Conservation (phyloP, 2,797 vertebrate genomes). For the Melanogrammus aeglefinus region DNA sequence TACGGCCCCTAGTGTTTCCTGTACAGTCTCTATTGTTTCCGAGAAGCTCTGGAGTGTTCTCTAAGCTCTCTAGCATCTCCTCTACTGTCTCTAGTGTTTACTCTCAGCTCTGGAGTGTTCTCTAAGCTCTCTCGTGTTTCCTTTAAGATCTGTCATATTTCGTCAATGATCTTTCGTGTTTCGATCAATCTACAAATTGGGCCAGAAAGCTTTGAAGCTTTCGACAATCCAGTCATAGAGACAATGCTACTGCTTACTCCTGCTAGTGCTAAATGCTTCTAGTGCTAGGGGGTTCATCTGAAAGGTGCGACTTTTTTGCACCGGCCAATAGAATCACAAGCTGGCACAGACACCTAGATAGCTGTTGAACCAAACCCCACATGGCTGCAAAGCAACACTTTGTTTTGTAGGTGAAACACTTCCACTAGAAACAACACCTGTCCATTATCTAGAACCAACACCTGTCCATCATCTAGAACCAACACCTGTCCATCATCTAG, state of each 20-base stretch:
- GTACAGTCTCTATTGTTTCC: slow-evolving; percentile 24
- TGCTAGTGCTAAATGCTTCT: slow-evolving; percentile 2
- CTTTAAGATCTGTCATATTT: no score
- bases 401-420: slow-evolving; percentile 68
- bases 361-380: slow-evolving; percentile 31
- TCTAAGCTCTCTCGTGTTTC: no score
- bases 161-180: slow-evolving; percentile 51
- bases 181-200: slow-evolving; percentile 59
- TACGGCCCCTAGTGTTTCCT: not conserved
- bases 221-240: not conserved
- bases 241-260: slow-evolving; percentile 5
- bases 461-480: no score
- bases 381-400: slow-evolving; percentile 59
- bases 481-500: no score
- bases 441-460: no score
- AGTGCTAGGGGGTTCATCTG: slow-evolving; percentile 3
- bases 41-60: no score
- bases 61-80: not conserved
- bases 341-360: slow-evolving; percentile 46
- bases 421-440: slow-evolving; percentile 23
- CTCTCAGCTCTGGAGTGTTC: no score
- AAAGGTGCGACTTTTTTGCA: slow-evolving; percentile 12
- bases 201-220: slow-evolving; percentile 19
- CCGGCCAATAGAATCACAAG: slow-evolving; percentile 31
- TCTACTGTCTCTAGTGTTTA: no score